These are phyloP conservation scores for Tricholaema leucomelas DNA, from an alignment of 2,113 vertebrate genomes.

Conservation along the genomic window DNA sequence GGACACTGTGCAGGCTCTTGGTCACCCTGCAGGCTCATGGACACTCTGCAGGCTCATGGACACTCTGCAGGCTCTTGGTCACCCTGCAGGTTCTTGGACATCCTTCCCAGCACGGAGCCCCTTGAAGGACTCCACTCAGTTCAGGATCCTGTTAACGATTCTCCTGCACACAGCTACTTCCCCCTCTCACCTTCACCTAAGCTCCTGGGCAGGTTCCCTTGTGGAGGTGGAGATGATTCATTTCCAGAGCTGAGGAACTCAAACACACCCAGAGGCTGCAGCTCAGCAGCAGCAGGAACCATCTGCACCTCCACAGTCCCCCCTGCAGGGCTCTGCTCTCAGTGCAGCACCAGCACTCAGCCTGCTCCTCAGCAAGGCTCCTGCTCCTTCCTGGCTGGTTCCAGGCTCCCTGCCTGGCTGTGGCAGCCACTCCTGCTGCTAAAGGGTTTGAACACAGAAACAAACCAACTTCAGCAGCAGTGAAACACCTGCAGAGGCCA, in stretches of 20 bases:
- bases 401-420: not conserved
- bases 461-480: fast-evolving
- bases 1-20: too few species aligned
- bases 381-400: too few species aligned
- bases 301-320: not conserved
- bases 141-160: not conserved
- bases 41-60: too few species aligned
- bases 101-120: not conserved
- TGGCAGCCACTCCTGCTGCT: not conserved
- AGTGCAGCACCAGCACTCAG: not conserved
- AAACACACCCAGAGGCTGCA: not conserved
- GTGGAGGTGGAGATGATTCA: not conserved
- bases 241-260: not conserved
- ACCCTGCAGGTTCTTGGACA: too few species aligned
- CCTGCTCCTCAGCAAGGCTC: not conserved
- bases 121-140: not conserved
- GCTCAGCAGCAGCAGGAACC: fast-evolving
- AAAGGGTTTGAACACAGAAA: not conserved
- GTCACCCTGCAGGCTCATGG: too few species aligned
- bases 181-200: not conserved
- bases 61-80: too few species aligned
- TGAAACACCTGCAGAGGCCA: not conserved
- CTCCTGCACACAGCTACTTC: not conserved
- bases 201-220: not conserved
- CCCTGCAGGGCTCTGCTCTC: not conserved